A percentile compares a stretch with the other conserved stretches of the same genome.
Evolutionary conservation across 30 jellyfish, hydroid and myxozoan genomes (phyloP).

Genomic region (Haliclystus octoradiatus): DNA sequence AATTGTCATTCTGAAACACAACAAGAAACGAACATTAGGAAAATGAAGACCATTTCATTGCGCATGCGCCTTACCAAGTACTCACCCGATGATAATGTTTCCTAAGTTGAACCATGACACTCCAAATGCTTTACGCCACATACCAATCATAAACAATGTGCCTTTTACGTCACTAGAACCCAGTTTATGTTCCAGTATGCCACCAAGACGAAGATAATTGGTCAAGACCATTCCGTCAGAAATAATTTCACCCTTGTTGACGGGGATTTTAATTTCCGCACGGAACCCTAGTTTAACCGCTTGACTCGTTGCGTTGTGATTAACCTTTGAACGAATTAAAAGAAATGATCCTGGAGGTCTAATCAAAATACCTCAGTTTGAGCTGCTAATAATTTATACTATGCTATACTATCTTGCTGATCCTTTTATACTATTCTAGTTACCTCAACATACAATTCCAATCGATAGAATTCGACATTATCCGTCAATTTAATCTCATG

Average conservation of each 20-base stretch:
- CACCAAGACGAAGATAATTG: slow-evolving; percentile 65
- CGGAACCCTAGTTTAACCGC: slow-evolving; percentile 59
- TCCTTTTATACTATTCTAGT: too few relatives aligned
- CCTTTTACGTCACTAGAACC: slow-evolving; percentile 64
- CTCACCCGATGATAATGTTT: slow-evolving; percentile 78
- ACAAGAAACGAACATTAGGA: background rate
- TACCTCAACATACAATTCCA: slow-evolving; percentile 79
- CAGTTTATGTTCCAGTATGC: slow-evolving; percentile 48
- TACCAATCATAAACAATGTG: slow-evolving; percentile 84
- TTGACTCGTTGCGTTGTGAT: slow-evolving; percentile 47
- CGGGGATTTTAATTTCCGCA: slow-evolving; percentile 69
- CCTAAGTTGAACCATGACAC: slow-evolving; percentile 85
- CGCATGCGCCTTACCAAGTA: slow-evolving; percentile 1
- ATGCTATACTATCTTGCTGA: too few relatives aligned
- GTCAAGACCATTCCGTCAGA: slow-evolving; percentile 68
- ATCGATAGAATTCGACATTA: slow-evolving; percentile 39
- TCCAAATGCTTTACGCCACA: slow-evolving; percentile 98
- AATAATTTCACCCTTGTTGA: slow-evolving; percentile 57
- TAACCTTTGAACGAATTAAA: background rate
- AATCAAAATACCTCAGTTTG: too few relatives aligned
- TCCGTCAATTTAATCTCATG: slow-evolving; percentile 57
- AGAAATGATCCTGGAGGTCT: too few relatives aligned
- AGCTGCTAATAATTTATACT: too few relatives aligned
- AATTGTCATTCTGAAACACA: slow-evolving; percentile 41
- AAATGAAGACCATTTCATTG: background rate